A percentile compares a stretch with the other conserved stretches of the same genome.
Evolutionary conservation across 23 tunicate species (phyloP).

Genomic region (Oikopleura albicans): DNA sequence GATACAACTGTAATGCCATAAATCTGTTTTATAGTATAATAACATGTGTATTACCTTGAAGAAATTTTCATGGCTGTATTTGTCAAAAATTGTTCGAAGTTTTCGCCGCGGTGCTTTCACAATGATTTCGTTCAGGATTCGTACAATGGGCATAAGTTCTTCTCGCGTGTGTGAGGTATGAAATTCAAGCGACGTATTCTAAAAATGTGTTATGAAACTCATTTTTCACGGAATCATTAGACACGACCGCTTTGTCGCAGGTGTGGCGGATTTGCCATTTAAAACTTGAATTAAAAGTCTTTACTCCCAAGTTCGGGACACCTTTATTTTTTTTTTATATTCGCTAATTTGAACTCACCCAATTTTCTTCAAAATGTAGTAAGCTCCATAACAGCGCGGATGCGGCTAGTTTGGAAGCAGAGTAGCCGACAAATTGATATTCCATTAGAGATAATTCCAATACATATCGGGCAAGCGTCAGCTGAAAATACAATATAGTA

Average conservation of each 20-base stretch:
- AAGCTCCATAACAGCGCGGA: constrained; percentile 24
- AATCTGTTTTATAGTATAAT: no score
- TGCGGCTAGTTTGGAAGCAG: constrained; percentile 51
- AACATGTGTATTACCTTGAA: not conserved
- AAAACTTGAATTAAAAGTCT: constrained; percentile 26
- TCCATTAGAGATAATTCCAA: constrained; percentile 52
- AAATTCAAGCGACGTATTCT: constrained; percentile 45
- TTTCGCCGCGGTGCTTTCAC: constrained; percentile 28
- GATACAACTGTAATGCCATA: no score
- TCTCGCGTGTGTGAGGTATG: constrained; percentile 34
- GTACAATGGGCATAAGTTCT: constrained; percentile 43
- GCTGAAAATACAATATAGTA: constrained; percentile 34
- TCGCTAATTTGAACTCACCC: not conserved
- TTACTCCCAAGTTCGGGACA: constrained; percentile 60
- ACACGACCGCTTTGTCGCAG: no score
- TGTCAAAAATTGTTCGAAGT: constrained; percentile 43
- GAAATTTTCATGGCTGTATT: not conserved
- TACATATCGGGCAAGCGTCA: constrained; percentile 58
- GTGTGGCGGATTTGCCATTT: constrained; percentile 32
- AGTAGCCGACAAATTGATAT: constrained; percentile 26
- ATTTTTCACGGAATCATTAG: no score
- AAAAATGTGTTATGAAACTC: no score
- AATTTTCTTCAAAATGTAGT: not conserved
- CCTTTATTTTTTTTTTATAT: no score
- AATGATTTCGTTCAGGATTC: constrained; percentile 36